Conservation (phyloP, 2,888 invertebrate genomes). For the Eilema caniola region DNA sequence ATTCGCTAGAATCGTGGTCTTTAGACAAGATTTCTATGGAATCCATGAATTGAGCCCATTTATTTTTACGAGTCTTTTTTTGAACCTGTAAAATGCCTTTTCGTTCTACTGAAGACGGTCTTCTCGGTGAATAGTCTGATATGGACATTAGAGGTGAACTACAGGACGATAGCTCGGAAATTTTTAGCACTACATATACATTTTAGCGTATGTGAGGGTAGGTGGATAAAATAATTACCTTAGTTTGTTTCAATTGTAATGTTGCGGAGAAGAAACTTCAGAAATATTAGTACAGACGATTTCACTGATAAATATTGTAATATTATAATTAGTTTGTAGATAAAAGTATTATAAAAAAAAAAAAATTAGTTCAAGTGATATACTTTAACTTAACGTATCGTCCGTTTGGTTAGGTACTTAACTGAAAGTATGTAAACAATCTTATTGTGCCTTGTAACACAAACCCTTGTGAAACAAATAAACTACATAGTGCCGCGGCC, state of each 20-base stretch:
- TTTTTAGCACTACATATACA: slow-evolving; percentile 37
- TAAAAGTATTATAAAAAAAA: too few relatives aligned
- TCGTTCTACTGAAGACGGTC: slow-evolving; percentile 35
- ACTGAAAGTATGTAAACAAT: too few relatives aligned
- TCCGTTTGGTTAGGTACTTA: too few relatives aligned
- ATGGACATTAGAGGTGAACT: slow-evolving; percentile 66
- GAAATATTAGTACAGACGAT: neutral
- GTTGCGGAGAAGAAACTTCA: neutral
- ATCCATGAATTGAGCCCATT: slow-evolving; percentile 72
- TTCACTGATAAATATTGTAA: neutral
- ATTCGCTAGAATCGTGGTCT: slow-evolving; percentile 64
- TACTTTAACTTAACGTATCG: too few relatives aligned
- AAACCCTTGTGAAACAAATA: too few relatives aligned
- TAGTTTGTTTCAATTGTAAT: neutral
- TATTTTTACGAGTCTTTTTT: slow-evolving; percentile 51
- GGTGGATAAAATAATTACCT: slow-evolving; percentile 36
- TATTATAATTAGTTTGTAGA: too few relatives aligned
- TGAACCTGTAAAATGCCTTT: slow-evolving; percentile 28
- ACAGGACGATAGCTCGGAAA: slow-evolving; percentile 54
- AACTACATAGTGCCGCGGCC: too few relatives aligned
- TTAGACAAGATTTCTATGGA: slow-evolving; percentile 64
- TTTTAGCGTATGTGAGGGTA: slow-evolving; percentile 34
- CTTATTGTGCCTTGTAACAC: too few relatives aligned
- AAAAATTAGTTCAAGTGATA: too few relatives aligned
- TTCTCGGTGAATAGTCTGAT: slow-evolving; percentile 66